Percentiles rank a stretch among this genome's conserved stretches.
Evolutionary conservation across 2,113 vertebrate genomes (phyloP).

Genomic region (Colaptes auratus): DNA sequence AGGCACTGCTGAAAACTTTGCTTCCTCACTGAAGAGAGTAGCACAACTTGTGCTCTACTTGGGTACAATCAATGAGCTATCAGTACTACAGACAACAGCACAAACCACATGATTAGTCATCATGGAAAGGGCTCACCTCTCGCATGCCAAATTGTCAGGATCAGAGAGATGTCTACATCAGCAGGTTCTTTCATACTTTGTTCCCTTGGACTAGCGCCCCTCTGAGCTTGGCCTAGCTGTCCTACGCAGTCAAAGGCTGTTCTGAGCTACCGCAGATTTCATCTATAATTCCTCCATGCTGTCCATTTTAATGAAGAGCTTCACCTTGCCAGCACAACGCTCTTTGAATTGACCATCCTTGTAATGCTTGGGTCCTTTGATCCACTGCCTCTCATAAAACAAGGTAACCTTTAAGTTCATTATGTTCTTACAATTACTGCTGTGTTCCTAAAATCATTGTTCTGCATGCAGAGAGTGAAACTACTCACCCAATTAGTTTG

Average conservation of each 20-base stretch:
- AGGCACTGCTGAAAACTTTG: background rate
- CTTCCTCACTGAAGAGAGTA: background rate
- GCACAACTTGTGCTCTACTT: background rate
- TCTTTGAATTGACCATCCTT: constrained; percentile 52
- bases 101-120: background rate
- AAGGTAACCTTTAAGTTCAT: constrained; percentile 51
- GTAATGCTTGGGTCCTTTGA: constrained; percentile 13
- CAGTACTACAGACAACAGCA: background rate
- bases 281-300: background rate
- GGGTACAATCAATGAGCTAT: background rate
- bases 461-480: constrained; percentile 33
- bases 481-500: constrained; percentile 23
- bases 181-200: background rate
- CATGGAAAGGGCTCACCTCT: background rate
- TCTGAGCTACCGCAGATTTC: background rate
- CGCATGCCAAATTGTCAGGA: background rate
- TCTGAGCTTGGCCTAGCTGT: background rate
- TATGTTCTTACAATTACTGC: constrained; percentile 43
- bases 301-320: constrained; percentile 25
- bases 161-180: background rate
- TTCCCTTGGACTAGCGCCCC: background rate
- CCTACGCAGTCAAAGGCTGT: background rate
- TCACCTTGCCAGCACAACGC: constrained; percentile 8
- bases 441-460: constrained; percentile 27
- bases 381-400: constrained; percentile 50